A percentile compares a stretch with the other conserved stretches of the same genome.
Conservation (phyloP, 2,888 invertebrate genomes). For the Yponomeuta plumbellus region DNA sequence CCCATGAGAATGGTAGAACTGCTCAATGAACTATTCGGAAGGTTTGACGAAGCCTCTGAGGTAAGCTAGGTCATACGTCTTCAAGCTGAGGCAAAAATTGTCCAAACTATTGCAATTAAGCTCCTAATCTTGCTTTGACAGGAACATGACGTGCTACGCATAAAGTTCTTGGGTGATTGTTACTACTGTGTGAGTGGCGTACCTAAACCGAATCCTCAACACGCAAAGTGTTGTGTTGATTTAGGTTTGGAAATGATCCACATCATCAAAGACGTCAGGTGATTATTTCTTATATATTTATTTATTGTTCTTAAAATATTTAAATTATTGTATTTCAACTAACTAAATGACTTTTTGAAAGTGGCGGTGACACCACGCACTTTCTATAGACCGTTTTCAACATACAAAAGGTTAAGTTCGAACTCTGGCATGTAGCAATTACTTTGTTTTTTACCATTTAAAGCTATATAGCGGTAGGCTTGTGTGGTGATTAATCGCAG, state of each 20-base stretch:
- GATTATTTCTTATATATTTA: not conserved
- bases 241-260: slow-evolving; percentile 95
- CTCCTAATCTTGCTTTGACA: slow-evolving; percentile 31
- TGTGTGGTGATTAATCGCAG: no score
- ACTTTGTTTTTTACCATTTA: no score
- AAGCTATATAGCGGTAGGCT: no score
- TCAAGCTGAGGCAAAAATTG: not conserved
- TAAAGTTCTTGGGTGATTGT: slow-evolving; percentile 95
- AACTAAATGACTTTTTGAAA: no score
- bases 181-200: slow-evolving; percentile 95
- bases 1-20: slow-evolving; percentile 90
- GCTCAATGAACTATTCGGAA: slow-evolving; percentile 92
- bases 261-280: slow-evolving; percentile 89
- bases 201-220: slow-evolving; percentile 84
- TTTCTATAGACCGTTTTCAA: no score
- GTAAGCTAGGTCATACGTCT: slow-evolving; percentile 49
- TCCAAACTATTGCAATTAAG: not conserved
- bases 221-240: slow-evolving; percentile 93
- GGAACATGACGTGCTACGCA: slow-evolving; percentile 86
- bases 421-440: no score
- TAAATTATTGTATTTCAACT: no score
- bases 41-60: slow-evolving; percentile 94
- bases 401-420: no score
- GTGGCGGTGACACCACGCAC: no score
- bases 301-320: no score